phyloP scores from a whole-genome alignment of 1,140 invertebrate genomes.

The Carposina sasakii region DNA sequence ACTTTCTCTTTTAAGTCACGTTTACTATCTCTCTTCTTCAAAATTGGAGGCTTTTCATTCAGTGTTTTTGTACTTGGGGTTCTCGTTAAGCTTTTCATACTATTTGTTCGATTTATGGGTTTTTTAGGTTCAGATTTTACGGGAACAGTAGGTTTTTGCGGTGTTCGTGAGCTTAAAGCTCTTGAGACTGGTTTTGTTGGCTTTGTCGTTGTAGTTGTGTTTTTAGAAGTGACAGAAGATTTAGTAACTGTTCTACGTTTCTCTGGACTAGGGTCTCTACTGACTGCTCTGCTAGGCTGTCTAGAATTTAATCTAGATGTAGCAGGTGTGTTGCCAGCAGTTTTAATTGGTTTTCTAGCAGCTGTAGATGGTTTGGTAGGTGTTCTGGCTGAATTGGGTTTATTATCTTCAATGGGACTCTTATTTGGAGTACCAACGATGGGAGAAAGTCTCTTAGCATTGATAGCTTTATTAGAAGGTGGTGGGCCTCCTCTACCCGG shows the following conservation, averaged over 20 bases:
- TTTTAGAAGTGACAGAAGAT: conserved; percentile 17
- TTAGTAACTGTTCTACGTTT: conserved; percentile 42
- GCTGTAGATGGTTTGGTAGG: conserved; percentile 35
- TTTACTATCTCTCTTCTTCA: conserved; percentile 54
- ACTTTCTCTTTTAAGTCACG: conserved; percentile 54
- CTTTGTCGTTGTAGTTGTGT: conserved; percentile 22
- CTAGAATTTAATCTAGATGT: conserved; percentile 62
- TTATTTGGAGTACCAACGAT: conserved; percentile 69
- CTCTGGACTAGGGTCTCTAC: conserved; percentile 57
- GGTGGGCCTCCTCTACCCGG: conserved; percentile 62
- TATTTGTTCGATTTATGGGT: conserved; percentile 60
- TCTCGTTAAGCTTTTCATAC: conserved; percentile 58
- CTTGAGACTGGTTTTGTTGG: conserved; percentile 41
- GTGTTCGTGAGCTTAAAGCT: conserved; percentile 39
- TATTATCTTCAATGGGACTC: conserved; percentile 52
- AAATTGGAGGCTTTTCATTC: conserved; percentile 53
- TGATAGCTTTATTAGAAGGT: conserved; percentile 59
- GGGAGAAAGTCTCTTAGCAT: conserved; percentile 66
- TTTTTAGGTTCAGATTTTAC: conserved; percentile 64
- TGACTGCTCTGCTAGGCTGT: conserved; percentile 55
- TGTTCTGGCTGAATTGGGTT: conserved; percentile 41
- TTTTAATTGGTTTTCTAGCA: conserved; percentile 43
- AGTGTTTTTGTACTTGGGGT: conserved; percentile 52
- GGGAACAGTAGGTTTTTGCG: conserved; percentile 37
- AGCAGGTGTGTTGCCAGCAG: conserved; percentile 51